Percentiles rank a stretch among this genome's conserved stretches.
phyloP scores from a whole-genome alignment of 2,888 invertebrate genomes.

The Rapana venosa region DNA sequence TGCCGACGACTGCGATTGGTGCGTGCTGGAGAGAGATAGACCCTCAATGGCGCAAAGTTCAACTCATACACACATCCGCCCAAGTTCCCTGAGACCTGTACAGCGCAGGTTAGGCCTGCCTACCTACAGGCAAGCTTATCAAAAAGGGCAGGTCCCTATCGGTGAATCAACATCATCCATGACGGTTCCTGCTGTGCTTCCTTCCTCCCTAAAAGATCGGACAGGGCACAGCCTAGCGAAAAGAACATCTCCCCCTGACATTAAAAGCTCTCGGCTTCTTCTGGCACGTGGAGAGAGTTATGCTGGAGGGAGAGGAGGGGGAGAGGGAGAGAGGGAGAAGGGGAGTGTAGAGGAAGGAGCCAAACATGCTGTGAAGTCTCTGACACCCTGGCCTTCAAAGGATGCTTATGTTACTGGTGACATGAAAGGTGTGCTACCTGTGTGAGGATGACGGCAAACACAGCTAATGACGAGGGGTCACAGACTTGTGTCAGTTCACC shows the following conservation, averaged over 20 bases:
- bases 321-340: too few species aligned
- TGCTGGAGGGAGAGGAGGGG: neutral
- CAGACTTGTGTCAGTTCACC: neutral
- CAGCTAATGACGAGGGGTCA: neutral
- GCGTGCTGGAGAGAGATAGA: neutral
- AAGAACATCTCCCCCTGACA: neutral
- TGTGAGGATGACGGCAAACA: neutral
- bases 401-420: neutral
- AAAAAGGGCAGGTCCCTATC: neutral
- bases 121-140: too few species aligned
- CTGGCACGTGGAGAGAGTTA: neutral
- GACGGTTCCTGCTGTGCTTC: neutral
- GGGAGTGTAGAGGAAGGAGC: neutral
- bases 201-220: neutral
- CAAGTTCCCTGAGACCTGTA: too few species aligned
- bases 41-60: neutral
- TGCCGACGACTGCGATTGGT: neutral
- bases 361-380: neutral
- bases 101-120: neutral
- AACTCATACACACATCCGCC: too few species aligned
- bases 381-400: neutral
- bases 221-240: neutral
- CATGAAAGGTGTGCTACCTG: neutral
- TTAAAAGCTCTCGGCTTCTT: neutral
- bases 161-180: neutral